Evolutionary conservation across 1,140 invertebrate genomes (phyloP).

Genomic region (Anoplophora glabripennis): DNA sequence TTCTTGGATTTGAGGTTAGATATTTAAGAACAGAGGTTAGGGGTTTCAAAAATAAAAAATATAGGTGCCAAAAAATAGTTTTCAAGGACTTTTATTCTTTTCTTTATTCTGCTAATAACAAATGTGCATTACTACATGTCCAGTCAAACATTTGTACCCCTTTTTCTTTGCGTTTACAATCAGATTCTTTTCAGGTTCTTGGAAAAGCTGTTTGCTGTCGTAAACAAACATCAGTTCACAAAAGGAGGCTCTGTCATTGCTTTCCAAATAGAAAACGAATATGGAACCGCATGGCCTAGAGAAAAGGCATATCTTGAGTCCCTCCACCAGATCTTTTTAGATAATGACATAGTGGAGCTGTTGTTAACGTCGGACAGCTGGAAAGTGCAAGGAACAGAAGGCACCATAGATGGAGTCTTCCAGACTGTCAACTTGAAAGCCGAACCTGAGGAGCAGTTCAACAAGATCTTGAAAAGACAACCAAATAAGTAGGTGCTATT

Average conservation of each 20-base stretch:
- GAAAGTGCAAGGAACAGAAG: conserved; percentile 17
- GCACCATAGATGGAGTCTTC: conserved; percentile 35
- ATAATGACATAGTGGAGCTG: conserved; percentile 50
- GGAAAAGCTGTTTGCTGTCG: conserved; percentile 49
- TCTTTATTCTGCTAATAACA: too few relatives aligned
- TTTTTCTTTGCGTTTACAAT: too few relatives aligned
- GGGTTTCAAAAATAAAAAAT: too few relatives aligned
- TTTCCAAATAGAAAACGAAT: conserved; percentile 59
- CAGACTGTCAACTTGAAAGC: conserved; percentile 57
- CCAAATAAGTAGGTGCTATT: conserved; percentile 36
- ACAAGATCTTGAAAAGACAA: conserved; percentile 49
- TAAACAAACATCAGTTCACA: conserved; percentile 55
- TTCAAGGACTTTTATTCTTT: too few relatives aligned
- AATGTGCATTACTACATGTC: too few relatives aligned
- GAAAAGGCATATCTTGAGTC: conserved; percentile 52
- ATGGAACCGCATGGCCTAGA: conserved; percentile 43
- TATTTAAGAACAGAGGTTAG: too few relatives aligned
- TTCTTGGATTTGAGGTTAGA: too few relatives aligned
- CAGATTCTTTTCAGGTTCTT: conserved; percentile 49
- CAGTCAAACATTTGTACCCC: too few relatives aligned
- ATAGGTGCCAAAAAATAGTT: too few relatives aligned
- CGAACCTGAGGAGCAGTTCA: conserved; percentile 44
- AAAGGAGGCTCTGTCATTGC: conserved; percentile 60
- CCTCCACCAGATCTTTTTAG: conserved; percentile 43
- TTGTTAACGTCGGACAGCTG: conserved; percentile 55